Evolutionary conservation across 2,113 vertebrate species (phyloP).

Genomic region (Stegastes partitus): DNA sequence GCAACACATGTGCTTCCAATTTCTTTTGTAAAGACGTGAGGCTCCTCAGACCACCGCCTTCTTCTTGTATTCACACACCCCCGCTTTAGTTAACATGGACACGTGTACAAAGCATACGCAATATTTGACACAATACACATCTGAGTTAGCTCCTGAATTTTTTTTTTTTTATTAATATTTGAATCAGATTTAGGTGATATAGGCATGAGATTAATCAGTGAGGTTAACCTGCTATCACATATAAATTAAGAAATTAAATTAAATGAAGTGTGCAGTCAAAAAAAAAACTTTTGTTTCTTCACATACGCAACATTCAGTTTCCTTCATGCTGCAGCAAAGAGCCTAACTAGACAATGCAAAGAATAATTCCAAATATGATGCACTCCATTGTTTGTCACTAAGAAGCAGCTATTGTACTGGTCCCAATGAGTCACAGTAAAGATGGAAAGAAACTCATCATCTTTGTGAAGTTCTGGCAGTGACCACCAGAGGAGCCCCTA

Average conservation of each 20-base stretch:
- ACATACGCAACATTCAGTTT: too few species aligned
- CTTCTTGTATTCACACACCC: constrained; percentile 64
- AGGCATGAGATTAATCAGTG: background rate
- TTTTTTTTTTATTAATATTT: background rate
- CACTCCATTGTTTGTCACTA: background rate
- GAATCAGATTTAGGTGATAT: background rate
- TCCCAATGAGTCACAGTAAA: background rate
- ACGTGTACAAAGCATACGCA: constrained; percentile 38
- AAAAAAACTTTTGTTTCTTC: background rate
- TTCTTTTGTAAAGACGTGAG: constrained; percentile 71
- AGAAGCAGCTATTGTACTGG: too few species aligned
- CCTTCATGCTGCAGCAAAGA: background rate
- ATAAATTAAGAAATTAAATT: background rate
- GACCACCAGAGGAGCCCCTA: constrained; percentile 82
- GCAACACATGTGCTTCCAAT: constrained; percentile 83
- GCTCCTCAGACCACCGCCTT: constrained; percentile 55
- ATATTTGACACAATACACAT: constrained; percentile 15
- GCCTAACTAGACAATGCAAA: background rate
- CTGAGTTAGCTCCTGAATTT: background rate
- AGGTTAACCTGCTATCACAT: background rate
- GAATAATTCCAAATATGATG: too few species aligned
- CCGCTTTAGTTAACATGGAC: constrained; percentile 67
- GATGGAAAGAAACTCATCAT: background rate
- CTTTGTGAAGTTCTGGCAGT: constrained; percentile 45
- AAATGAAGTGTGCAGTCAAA: too few species aligned